Evolutionary conservation across 2,113 vertebrate genomes (phyloP).

Genomic region (Ceyx cyanopectus): DNA sequence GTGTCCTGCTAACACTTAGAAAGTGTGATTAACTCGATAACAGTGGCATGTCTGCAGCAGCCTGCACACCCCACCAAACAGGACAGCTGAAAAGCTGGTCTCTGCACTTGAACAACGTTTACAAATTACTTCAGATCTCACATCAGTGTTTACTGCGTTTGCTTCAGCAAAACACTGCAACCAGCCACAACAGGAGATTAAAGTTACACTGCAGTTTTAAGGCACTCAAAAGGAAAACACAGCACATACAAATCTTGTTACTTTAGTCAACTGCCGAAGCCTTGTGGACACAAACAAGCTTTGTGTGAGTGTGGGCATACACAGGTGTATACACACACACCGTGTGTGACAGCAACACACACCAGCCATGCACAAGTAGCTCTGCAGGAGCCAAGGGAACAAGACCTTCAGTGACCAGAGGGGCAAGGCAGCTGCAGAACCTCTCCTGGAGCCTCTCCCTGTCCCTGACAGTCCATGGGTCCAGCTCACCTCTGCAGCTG

Average conservation of each 20-base stretch:
- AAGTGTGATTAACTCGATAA: not conserved
- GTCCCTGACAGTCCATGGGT: not conserved
- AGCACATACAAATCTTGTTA: not conserved
- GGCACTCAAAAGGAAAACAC: not conserved
- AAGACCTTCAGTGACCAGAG: not conserved
- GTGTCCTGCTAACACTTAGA: not conserved
- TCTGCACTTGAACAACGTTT: not conserved
- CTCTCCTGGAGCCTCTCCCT: not conserved
- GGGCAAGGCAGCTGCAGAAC: not conserved
- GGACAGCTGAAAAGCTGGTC: not conserved
- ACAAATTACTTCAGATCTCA: not conserved
- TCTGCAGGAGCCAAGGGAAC: not conserved
- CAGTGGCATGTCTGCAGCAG: not conserved
- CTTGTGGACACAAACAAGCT: not conserved
- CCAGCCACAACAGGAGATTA: not conserved
- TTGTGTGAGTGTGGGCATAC: not conserved
- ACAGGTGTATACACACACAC: fast-evolving
- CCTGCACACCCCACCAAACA: not conserved
- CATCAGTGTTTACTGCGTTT: not conserved
- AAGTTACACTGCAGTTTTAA: not conserved
- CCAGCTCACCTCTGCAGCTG: not conserved
- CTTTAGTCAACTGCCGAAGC: not conserved
- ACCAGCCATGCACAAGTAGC: not conserved
- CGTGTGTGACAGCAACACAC: not conserved
- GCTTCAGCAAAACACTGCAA: not conserved